phyloP scores from a whole-genome alignment of 2,113 vertebrate species.

The Porphyrio hochstetteri region DNA sequence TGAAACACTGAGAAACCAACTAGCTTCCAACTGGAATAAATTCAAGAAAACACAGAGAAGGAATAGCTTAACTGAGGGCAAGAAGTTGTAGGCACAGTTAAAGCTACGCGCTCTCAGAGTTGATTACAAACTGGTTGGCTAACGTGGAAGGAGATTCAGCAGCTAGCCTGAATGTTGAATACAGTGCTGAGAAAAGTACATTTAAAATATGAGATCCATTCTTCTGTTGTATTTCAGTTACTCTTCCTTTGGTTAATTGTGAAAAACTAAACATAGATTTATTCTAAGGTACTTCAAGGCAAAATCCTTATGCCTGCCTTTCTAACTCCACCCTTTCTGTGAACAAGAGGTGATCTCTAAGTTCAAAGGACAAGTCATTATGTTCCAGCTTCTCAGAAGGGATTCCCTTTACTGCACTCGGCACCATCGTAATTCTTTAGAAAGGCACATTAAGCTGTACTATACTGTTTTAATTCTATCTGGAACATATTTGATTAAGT shows the following conservation, averaged over 20 bases:
- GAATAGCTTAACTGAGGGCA: not conserved
- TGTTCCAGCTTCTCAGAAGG: not conserved
- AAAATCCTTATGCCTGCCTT: not conserved
- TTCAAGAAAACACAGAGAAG: not conserved
- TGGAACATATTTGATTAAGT: not conserved
- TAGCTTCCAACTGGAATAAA: not conserved
- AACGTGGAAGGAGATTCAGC: not conserved
- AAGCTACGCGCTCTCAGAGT: not conserved
- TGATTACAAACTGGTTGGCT: not conserved
- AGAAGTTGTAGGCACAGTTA: not conserved
- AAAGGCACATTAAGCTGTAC: not conserved
- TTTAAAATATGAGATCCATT: not conserved
- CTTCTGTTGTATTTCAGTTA: not conserved
- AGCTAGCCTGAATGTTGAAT: not conserved
- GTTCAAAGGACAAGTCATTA: not conserved
- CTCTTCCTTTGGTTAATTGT: conserved; percentile 1
- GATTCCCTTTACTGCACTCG: not conserved
- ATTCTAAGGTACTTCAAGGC: conserved; percentile 29
- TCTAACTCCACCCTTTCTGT: not conserved
- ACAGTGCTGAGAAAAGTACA: not conserved
- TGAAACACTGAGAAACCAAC: not conserved
- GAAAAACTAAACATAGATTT: conserved; percentile 37
- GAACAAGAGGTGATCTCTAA: not conserved
- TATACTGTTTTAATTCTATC: not conserved
- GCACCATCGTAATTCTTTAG: not conserved